These are phyloP conservation scores for Bufo bufo DNA, from an alignment of 2,113 vertebrate species.

Conservation along the genomic window DNA sequence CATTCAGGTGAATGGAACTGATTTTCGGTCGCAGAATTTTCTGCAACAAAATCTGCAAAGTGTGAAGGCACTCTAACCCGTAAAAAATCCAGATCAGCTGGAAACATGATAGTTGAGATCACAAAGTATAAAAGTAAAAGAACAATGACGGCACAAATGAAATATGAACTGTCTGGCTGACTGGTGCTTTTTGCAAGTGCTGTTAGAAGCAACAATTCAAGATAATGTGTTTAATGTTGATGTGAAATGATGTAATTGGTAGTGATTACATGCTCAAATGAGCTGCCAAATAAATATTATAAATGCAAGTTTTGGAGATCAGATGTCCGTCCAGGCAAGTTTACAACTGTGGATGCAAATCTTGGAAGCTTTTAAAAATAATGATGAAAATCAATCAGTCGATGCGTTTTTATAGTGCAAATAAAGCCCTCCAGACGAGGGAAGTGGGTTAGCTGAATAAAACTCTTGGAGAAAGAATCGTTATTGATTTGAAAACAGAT, in stretches of 20 bases:
- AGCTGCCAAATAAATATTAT: conserved; percentile 49
- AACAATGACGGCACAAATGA: neutral
- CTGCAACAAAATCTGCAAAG: too few relatives aligned
- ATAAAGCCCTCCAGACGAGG: conserved; percentile 29
- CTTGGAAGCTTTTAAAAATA: conserved; percentile 42
- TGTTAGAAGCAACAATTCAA: neutral
- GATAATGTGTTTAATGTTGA: conserved; percentile 43
- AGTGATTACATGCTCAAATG: conserved; percentile 40
- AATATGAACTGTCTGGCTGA: conserved; percentile 2
- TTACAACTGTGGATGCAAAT: conserved; percentile 40
- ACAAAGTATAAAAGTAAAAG: neutral
- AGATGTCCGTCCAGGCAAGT: conserved; percentile 24
- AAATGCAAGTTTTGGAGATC: conserved; percentile 35
- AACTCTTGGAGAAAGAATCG: conserved; percentile 42
- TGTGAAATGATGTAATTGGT: conserved; percentile 51
- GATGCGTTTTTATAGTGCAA: conserved; percentile 9
- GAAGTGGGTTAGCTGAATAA: conserved; percentile 42
- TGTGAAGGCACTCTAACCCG: neutral
- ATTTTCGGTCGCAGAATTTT: too few relatives aligned
- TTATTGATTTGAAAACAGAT: conserved; percentile 57
- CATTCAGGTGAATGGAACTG: too few relatives aligned
- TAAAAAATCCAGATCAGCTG: neutral
- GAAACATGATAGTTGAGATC: neutral
- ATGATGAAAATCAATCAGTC: conserved; percentile 32
- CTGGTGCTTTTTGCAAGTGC: neutral